phyloP scores from a whole-genome alignment of 1,140 invertebrate species.

The Drosophila mojavensis region DNA sequence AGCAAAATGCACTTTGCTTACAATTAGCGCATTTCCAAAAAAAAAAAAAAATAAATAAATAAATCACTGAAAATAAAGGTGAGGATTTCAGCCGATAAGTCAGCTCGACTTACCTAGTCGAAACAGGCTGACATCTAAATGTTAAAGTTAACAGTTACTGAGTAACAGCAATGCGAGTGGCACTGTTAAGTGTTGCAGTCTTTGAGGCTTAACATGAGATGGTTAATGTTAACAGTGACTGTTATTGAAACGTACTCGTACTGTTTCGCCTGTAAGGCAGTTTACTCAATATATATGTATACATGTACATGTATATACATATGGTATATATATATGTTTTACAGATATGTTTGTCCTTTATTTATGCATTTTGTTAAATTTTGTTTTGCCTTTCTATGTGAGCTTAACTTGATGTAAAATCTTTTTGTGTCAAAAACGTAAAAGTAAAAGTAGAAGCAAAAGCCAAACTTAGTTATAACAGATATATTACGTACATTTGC shows the following conservation, averaged over 20 bases:
- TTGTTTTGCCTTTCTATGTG: neutral
- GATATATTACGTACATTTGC: neutral
- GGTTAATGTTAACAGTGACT: too few relatives aligned
- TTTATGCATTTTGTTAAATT: neutral
- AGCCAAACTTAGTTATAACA: slow-evolving; percentile 1
- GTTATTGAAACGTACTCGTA: too few relatives aligned
- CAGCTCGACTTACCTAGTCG: neutral
- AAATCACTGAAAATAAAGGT: too few relatives aligned
- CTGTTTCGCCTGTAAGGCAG: slow-evolving; percentile 4
- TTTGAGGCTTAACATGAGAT: too few relatives aligned
- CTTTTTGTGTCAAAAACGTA: slow-evolving; percentile 6
- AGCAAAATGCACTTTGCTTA: too few relatives aligned
- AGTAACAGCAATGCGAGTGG: too few relatives aligned
- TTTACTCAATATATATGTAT: neutral
- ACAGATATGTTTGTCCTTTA: slow-evolving; percentile 48
- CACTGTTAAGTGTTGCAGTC: too few relatives aligned
- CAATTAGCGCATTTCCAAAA: slow-evolving; percentile 1
- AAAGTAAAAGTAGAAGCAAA: slow-evolving; percentile 3
- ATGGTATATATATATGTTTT: slow-evolving; percentile 31
- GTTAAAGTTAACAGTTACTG: too few relatives aligned
- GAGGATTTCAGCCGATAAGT: too few relatives aligned
- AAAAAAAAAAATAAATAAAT: too few relatives aligned
- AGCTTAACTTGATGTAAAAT: slow-evolving; percentile 7
- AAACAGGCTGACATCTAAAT: too few relatives aligned
- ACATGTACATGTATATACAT: slow-evolving; percentile 22